A percentile compares a stretch with the other conserved stretches of the same genome.
Evolutionary conservation across 2,113 vertebrate genomes (phyloP).

Genomic region (Thomomys bottae): DNA sequence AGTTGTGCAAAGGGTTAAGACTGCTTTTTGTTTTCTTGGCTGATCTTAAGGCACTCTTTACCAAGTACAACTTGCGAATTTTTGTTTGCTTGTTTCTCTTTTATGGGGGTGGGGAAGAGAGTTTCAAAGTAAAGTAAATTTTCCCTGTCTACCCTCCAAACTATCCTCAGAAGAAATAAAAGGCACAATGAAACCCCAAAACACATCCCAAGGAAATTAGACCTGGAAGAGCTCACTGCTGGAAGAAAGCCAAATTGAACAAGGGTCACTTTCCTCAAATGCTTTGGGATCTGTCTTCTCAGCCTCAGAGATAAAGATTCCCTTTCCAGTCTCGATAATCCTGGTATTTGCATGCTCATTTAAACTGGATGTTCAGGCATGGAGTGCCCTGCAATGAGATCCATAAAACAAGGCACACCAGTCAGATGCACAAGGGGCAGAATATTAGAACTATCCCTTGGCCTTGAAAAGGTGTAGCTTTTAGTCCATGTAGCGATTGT

Average conservation of each 20-base stretch:
- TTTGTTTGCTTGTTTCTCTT: slow-evolving; percentile 1
- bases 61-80: slow-evolving; percentile 47
- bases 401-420: background rate
- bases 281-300: background rate
- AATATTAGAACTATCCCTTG: background rate
- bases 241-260: slow-evolving; percentile 40
- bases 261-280: slow-evolving; percentile 41
- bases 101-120: background rate
- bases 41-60: slow-evolving; percentile 44
- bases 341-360: slow-evolving; percentile 38
- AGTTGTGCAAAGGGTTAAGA: slow-evolving; percentile 61
- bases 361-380: background rate
- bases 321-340: background rate
- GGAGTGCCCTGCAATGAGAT: background rate
- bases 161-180: slow-evolving; percentile 19
- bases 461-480: background rate
- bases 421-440: background rate
- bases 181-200: slow-evolving; percentile 10
- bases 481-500: slow-evolving; percentile 39
- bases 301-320: background rate
- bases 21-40: slow-evolving; percentile 53
- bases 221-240: slow-evolving; percentile 46
- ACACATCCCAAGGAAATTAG: slow-evolving; percentile 30
- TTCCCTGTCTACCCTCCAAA: background rate
- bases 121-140: slow-evolving; percentile 15